Conservation (phyloP, 30 jellyfish, hydroid and myxozoan species). For the Haliclystus octoradiatus region DNA sequence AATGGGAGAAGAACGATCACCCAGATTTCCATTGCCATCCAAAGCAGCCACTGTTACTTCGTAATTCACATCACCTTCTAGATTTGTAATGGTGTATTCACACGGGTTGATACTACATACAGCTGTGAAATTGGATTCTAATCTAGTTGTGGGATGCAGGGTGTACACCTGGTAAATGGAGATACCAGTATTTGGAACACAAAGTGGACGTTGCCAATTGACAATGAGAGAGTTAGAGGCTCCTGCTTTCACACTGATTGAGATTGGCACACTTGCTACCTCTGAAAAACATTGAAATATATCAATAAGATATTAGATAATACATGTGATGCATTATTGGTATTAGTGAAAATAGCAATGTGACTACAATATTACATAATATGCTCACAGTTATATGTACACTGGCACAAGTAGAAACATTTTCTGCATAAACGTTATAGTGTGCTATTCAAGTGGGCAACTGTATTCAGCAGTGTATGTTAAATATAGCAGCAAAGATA, state of each 20-base stretch:
- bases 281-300: conserved; percentile 1
- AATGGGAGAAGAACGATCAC: neutral
- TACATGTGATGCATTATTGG: no score
- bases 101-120: neutral
- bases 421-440: no score
- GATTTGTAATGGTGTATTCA: neutral
- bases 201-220: neutral
- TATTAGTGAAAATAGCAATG: no score
- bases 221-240: neutral
- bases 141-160: neutral
- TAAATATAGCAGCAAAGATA: no score
- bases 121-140: neutral
- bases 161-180: neutral
- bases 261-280: neutral
- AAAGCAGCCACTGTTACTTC: neutral
- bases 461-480: no score
- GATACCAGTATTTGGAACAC: neutral
- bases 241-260: neutral
- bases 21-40: neutral
- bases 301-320: no score
- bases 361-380: no score
- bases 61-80: neutral
- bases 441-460: no score
- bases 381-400: no score
- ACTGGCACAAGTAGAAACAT: no score